A percentile compares a stretch with the other conserved stretches of the same genome.
These are phyloP conservation scores for Melieria crassipennis DNA, from an alignment of 2,888 invertebrate species.

Conservation along the genomic window DNA sequence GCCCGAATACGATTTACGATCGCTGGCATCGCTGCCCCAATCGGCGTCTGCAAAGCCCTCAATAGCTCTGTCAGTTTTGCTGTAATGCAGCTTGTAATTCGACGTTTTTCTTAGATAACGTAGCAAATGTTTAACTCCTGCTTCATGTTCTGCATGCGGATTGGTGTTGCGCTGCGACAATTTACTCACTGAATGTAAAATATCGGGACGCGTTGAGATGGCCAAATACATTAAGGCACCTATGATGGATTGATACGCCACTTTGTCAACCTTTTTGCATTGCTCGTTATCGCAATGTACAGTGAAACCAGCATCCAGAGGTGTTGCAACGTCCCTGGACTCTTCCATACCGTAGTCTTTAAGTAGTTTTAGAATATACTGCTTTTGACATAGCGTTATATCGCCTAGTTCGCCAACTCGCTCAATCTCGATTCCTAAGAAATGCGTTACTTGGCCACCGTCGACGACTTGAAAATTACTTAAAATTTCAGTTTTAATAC, in stretches of 20 bases:
- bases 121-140: constrained; percentile 38
- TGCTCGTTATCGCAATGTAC: constrained; percentile 10
- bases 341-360: constrained; percentile 11
- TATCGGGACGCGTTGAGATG: constrained; percentile 8
- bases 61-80: constrained; percentile 13
- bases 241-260: constrained; percentile 7
- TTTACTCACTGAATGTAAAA: background rate
- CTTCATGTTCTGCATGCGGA: constrained; percentile 10
- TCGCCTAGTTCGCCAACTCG: constrained; percentile 7
- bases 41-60: constrained; percentile 11
- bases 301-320: constrained; percentile 12
- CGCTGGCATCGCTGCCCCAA: constrained; percentile 14
- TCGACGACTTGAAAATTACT: constrained; percentile 32
- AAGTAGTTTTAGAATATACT: constrained; percentile 8
- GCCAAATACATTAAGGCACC: constrained; percentile 16
- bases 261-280: constrained; percentile 15
- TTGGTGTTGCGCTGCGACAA: background rate
- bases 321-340: constrained; percentile 15
- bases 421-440: constrained; percentile 31
- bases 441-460: background rate
- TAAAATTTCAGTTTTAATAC: constrained; percentile 33
- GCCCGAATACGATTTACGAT: constrained; percentile 31
- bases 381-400: constrained; percentile 10
- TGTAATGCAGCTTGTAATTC: constrained; percentile 17
- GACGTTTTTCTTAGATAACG: constrained; percentile 25